These are phyloP conservation scores for Gonatopus flavifemur DNA, from an alignment of 1,140 invertebrate genomes.

Conservation along the genomic window DNA sequence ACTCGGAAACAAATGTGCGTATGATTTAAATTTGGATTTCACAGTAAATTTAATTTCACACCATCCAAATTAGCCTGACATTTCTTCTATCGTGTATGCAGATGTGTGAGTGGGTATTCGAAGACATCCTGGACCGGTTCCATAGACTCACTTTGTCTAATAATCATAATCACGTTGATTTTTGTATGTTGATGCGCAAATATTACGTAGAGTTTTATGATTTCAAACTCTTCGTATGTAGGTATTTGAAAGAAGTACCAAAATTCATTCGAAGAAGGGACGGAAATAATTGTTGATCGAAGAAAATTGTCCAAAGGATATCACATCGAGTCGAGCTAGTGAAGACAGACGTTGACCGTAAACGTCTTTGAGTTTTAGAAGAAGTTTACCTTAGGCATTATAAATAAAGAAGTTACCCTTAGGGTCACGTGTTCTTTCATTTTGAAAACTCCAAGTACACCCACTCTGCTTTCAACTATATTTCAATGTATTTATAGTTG, in stretches of 20 bases:
- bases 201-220: too few relatives aligned
- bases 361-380: slow-evolving; percentile 30
- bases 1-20: slow-evolving; percentile 19
- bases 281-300: slow-evolving; percentile 43
- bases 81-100: too few relatives aligned
- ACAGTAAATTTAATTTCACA: slow-evolving; percentile 10
- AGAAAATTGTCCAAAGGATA: slow-evolving; percentile 35
- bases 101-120: too few relatives aligned
- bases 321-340: slow-evolving; percentile 33
- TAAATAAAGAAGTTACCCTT: slow-evolving; percentile 49
- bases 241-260: slow-evolving; percentile 16
- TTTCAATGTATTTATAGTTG: too few relatives aligned
- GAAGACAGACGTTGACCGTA: slow-evolving; percentile 51
- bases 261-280: slow-evolving; percentile 11
- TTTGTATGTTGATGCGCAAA: too few relatives aligned
- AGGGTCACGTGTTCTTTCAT: neutral
- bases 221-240: too few relatives aligned
- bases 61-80: slow-evolving; percentile 8
- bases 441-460: neutral
- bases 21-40: slow-evolving; percentile 23
- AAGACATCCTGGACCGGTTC: too few relatives aligned
- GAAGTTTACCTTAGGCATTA: slow-evolving; percentile 49
- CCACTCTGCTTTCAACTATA: too few relatives aligned
- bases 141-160: too few relatives aligned
- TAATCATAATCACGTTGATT: too few relatives aligned